A percentile compares a stretch with the other conserved stretches of the same genome.
phyloP scores from a whole-genome alignment of 2,113 vertebrate species.

The Chroicocephalus ridibundus region DNA sequence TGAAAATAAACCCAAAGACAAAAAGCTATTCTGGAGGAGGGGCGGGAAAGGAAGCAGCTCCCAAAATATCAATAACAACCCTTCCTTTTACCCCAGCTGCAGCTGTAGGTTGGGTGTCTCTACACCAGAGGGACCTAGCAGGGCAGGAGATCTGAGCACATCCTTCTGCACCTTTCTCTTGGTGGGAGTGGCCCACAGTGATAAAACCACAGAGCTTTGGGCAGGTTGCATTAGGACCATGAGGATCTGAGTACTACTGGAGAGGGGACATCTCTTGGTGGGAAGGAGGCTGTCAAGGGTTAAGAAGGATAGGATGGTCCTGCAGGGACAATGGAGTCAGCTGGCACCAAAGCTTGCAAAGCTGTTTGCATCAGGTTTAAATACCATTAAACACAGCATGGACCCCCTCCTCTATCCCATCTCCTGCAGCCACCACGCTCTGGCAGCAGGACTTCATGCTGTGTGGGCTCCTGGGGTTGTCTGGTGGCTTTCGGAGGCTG shows the following conservation, averaged over 20 bases:
- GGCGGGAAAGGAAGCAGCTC: not conserved
- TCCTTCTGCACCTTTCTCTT: not conserved
- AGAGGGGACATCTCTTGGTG: not conserved
- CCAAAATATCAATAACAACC: not conserved
- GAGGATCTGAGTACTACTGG: not conserved
- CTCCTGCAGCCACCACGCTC: not conserved
- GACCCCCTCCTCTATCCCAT: not conserved
- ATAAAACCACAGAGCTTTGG: not conserved
- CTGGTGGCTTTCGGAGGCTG: not conserved
- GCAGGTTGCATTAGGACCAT: not conserved
- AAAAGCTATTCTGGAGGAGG: constrained; percentile 21
- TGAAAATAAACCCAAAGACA: constrained; percentile 32
- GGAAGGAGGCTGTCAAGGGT: not conserved
- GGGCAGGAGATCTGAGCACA: not conserved
- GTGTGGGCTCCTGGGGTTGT: not conserved
- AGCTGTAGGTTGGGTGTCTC: not conserved
- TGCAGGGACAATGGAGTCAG: not conserved
- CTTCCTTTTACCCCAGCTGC: not conserved
- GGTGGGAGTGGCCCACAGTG: not conserved
- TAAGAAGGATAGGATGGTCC: not conserved
- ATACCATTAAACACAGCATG: not conserved
- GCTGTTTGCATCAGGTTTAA: not conserved
- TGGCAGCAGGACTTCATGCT: not conserved
- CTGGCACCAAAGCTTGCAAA: not conserved
- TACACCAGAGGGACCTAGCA: not conserved